Conservation (phyloP, 2,113 vertebrate genomes). For the Gorsachius goisagi region DNA sequence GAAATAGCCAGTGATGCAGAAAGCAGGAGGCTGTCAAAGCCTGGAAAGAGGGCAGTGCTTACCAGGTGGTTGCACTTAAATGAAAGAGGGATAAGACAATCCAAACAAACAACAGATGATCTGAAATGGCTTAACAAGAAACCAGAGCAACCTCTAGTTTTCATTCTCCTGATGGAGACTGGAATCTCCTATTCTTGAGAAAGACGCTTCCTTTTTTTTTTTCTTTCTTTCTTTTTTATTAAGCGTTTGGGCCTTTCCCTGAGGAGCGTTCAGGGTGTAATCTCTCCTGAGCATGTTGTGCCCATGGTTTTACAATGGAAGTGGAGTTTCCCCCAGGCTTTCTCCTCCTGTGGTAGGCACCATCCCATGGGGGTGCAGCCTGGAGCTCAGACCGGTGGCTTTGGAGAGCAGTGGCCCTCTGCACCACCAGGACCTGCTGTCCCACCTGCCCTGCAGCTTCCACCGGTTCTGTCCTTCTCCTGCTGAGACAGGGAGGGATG, state of each 20-base stretch:
- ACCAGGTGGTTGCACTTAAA: not conserved
- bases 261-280: not conserved
- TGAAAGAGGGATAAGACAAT: not conserved
- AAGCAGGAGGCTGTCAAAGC: not conserved
- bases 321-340: not conserved
- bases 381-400: not conserved
- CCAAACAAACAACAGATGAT: not conserved
- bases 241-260: not conserved
- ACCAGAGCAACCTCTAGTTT: not conserved
- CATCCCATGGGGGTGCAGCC: not conserved
- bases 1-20: not conserved
- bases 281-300: not conserved
- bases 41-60: not conserved
- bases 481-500: not conserved
- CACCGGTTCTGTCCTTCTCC: not conserved
- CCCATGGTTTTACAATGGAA: not conserved
- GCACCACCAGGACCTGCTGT: not conserved
- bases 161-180: not conserved
- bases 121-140: not conserved
- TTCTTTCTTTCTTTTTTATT: too few relatives aligned
- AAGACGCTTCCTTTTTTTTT: rapidly evolving
- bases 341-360: not conserved
- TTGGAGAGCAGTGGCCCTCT: not conserved
- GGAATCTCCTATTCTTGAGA: not conserved
- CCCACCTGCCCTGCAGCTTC: not conserved